Conservation (phyloP, 2,888 invertebrate species). For the Calameuta idolon region DNA sequence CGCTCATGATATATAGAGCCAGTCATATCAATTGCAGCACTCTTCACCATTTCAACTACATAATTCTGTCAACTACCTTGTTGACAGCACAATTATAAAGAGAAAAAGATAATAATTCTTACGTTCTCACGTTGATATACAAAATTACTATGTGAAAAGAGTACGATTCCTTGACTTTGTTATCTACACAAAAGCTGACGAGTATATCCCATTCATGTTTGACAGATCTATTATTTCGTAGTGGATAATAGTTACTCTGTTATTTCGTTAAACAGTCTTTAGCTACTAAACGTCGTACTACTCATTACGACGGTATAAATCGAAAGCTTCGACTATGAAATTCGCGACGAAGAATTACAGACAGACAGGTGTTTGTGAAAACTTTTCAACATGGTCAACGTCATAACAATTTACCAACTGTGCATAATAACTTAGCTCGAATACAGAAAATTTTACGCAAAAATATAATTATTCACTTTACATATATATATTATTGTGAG, state of each 20-base stretch:
- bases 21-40: conserved; percentile 56
- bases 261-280: not conserved
- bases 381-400: not conserved
- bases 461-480: not conserved
- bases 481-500: no score
- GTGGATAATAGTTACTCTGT: not conserved
- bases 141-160: not conserved
- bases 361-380: not conserved
- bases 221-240: conserved; percentile 1
- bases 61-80: conserved; percentile 8
- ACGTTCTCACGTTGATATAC: not conserved
- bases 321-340: not conserved
- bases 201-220: not conserved
- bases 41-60: conserved; percentile 53
- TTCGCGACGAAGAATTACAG: not conserved
- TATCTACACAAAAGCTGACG: not conserved
- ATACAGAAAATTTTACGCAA: not conserved
- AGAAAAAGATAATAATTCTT: not conserved
- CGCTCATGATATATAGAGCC: conserved; percentile 68
- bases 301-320: not conserved
- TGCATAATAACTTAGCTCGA: not conserved
- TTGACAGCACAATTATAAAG: not conserved
- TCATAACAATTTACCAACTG: not conserved
- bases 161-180: not conserved
- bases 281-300: not conserved